A percentile compares a stretch with the other conserved stretches of the same genome.
Conservation (phyloP, 2,797 vertebrate genomes). For the Austrolebias charrua region DNA sequence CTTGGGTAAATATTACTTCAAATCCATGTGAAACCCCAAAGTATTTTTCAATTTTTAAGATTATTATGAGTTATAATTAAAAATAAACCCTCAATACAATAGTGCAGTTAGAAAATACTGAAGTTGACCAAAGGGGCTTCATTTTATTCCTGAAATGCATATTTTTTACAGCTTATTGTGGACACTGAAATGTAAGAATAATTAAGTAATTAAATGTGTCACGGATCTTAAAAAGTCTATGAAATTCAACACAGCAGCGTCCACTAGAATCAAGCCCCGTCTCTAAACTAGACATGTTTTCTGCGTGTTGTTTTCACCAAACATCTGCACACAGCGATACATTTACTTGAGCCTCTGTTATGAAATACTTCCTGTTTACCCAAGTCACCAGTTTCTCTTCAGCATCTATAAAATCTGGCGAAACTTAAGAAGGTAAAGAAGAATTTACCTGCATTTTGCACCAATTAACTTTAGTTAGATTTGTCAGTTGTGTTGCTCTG, state of each 20-base stretch:
- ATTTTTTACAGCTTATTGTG: conserved; percentile 4
- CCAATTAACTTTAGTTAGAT: conserved; percentile 25
- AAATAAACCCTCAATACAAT: conserved; percentile 16
- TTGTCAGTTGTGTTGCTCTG: conserved; percentile 49
- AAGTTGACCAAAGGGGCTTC: conserved; percentile 1
- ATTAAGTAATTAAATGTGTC: conserved; percentile 15
- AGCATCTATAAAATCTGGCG: conserved; percentile 3
- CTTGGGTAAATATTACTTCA: conserved; percentile 28
- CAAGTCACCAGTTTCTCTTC: conserved; percentile 30
- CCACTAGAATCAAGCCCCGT: not conserved
- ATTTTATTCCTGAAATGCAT: conserved; percentile 10
- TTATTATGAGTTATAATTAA: conserved; percentile 17
- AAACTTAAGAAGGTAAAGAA: conserved; percentile 22
- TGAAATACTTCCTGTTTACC: conserved; percentile 34
- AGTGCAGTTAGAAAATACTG: conserved; percentile 11
- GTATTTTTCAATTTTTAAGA: conserved; percentile 40
- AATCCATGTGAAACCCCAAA: conserved; percentile 12
- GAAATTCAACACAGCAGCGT: conserved; percentile 8
- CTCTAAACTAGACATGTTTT: conserved; percentile 11
- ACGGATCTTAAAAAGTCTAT: conserved; percentile 20
- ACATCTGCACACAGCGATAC: conserved; percentile 16
- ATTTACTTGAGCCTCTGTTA: conserved; percentile 5
- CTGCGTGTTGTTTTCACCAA: conserved; percentile 20
- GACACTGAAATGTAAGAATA: conserved; percentile 6
- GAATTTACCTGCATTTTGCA: conserved; percentile 26